Evolutionary conservation across 2,113 vertebrate genomes (phyloP).

Genomic region (Atrichornis clamosus): DNA sequence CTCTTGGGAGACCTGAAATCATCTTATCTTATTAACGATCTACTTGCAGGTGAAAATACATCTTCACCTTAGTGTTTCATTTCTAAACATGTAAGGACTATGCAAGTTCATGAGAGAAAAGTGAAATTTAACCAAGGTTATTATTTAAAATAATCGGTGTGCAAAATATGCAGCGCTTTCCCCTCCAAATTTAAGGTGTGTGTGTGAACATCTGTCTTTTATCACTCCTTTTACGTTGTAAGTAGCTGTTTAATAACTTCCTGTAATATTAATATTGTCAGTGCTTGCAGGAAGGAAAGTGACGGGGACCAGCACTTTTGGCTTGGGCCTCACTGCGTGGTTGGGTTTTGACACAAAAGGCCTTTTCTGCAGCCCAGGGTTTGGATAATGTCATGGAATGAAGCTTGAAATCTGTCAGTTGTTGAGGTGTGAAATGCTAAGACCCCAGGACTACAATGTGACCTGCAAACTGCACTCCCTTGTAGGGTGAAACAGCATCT

Average conservation of each 20-base stretch:
- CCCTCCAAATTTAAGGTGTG: not conserved
- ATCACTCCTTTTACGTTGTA: not conserved
- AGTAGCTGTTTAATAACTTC: not conserved
- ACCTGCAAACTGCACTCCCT: not conserved
- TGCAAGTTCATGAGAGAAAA: not conserved
- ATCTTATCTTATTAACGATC: not conserved
- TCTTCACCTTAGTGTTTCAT: fast-evolving
- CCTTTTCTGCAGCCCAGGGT: not conserved
- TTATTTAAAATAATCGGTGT: not conserved
- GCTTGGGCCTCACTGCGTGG: not conserved
- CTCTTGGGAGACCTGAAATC: not conserved
- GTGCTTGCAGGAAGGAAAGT: not conserved
- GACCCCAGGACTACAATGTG: not conserved
- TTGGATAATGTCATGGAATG: not conserved
- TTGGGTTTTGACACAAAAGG: not conserved
- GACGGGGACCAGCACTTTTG: not conserved
- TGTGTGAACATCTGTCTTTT: not conserved
- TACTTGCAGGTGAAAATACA: not conserved
- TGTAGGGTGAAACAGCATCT: not conserved
- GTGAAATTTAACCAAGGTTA: not conserved
- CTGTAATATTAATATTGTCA: not conserved
- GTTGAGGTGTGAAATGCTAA: not conserved
- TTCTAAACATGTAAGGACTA: not conserved
- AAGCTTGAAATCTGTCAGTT: not conserved
- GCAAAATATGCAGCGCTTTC: not conserved